phyloP scores from a whole-genome alignment of 2,113 vertebrate genomes.

The Vicugna pacos region DNA sequence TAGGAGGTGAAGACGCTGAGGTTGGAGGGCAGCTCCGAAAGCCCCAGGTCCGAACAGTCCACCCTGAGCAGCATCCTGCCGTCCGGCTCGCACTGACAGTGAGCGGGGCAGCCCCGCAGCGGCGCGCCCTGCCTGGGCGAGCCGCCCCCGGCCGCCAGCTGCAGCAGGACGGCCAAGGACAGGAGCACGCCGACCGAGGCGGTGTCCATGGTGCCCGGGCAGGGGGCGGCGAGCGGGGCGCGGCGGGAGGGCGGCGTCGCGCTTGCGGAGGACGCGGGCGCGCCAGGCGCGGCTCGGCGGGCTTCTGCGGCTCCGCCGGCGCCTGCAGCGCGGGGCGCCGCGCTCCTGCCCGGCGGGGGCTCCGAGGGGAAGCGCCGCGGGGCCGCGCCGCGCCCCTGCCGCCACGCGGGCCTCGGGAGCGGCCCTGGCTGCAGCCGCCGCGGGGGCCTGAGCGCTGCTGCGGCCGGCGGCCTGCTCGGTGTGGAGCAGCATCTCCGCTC shows the following conservation, averaged over 20 bases:
- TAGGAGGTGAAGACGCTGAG: slow-evolving; percentile 91
- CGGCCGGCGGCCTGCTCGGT: slow-evolving; percentile 72
- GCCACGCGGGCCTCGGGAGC: not conserved
- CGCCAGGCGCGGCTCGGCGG: not conserved
- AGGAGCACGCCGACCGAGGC: slow-evolving; percentile 64
- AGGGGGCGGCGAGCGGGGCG: not conserved
- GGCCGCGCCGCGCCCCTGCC: not conserved
- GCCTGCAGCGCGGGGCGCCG: not conserved
- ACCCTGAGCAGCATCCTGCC: slow-evolving; percentile 86
- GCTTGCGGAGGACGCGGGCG: not conserved
- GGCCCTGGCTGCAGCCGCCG: slow-evolving; percentile 14
- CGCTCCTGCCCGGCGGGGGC: not conserved
- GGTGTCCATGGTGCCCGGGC: slow-evolving; percentile 85
- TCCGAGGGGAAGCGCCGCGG: not conserved
- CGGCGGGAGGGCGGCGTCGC: not conserved
- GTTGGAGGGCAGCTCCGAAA: slow-evolving; percentile 88
- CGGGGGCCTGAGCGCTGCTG: slow-evolving; percentile 42
- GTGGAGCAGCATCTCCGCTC: slow-evolving; percentile 85
- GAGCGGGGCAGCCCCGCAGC: slow-evolving; percentile 85
- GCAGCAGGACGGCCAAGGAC: slow-evolving; percentile 68
- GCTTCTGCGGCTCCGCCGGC: not conserved
- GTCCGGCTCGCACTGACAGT: slow-evolving; percentile 89
- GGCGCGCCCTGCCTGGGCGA: slow-evolving; percentile 44
- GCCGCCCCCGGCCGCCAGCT: slow-evolving; percentile 64
- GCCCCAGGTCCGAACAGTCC: slow-evolving; percentile 91